These are phyloP conservation scores for Zoanthus sansibaricus DNA, from an alignment of 92 coral and sea anemone species.

Conservation along the genomic window DNA sequence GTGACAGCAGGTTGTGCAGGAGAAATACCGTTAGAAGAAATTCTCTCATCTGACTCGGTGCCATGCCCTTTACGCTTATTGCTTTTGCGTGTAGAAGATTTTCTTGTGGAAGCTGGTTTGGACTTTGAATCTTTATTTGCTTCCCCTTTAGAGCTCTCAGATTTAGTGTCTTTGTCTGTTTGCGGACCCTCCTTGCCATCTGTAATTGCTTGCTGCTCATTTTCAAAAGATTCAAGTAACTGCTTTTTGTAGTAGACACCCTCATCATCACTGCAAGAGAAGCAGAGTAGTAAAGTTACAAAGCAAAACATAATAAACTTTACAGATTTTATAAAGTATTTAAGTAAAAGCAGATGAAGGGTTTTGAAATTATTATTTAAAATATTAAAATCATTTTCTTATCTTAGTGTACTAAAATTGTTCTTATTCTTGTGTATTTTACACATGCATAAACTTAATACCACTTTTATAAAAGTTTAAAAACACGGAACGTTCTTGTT, in stretches of 20 bases:
- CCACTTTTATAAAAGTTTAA: too few species aligned
- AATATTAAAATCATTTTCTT: too few species aligned
- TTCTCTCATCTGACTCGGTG: background rate
- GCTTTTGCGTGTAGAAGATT: constrained; percentile 8
- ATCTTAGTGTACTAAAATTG: too few species aligned
- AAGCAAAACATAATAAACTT: background rate
- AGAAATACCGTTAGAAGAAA: background rate
- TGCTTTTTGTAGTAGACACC: constrained; percentile 58
- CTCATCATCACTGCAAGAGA: constrained; percentile 63
- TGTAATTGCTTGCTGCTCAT: constrained; percentile 25
- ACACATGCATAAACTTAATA: too few species aligned
- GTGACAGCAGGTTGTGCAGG: constrained; percentile 2
- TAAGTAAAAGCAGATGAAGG: background rate
- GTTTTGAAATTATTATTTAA: too few species aligned
- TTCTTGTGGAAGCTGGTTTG: constrained; percentile 5
- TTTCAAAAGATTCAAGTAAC: constrained; percentile 24
- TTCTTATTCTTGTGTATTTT: too few species aligned
- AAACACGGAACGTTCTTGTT: too few species aligned
- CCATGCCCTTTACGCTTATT: constrained; percentile 21
- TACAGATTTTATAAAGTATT: background rate
- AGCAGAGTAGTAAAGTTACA: background rate
- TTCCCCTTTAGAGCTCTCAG: background rate
- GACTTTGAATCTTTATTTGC: background rate
- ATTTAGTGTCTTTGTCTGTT: background rate
- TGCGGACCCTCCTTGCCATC: constrained; percentile 17